These are phyloP conservation scores for Oreochromis spilurus DNA, from an alignment of 2,113 vertebrate species.

Conservation along the genomic window DNA sequence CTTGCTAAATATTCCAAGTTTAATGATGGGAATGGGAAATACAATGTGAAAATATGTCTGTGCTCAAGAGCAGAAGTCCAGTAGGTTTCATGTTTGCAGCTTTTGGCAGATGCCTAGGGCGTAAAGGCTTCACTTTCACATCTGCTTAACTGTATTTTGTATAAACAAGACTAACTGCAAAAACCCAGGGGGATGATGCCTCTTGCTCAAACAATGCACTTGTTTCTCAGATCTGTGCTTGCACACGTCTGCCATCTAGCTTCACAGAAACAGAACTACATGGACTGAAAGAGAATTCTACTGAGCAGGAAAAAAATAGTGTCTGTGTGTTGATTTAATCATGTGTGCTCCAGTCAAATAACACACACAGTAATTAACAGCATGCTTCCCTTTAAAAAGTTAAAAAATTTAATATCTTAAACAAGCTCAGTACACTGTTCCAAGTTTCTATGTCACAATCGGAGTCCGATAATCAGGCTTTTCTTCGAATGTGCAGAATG, in stretches of 20 bases:
- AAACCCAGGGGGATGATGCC: background rate
- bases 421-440: background rate
- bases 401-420: background rate
- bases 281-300: background rate
- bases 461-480: slow-evolving; percentile 8
- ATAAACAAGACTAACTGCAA: background rate
- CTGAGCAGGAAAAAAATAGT: background rate
- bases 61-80: background rate
- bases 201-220: background rate
- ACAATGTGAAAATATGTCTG: background rate
- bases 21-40: background rate
- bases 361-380: background rate
- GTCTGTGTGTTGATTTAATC: background rate
- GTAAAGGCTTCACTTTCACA: background rate
- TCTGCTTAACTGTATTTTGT: background rate
- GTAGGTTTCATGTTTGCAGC: background rate
- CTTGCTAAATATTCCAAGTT: background rate
- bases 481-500: slow-evolving; percentile 77
- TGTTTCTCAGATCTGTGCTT: background rate
- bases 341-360: background rate
- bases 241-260: slow-evolving; percentile 3
- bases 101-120: background rate
- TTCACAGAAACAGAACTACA: background rate
- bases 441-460: background rate
- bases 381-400: background rate